These are phyloP conservation scores for Eleginops maclovinus DNA, from an alignment of 2,113 vertebrate genomes.

Conservation along the genomic window DNA sequence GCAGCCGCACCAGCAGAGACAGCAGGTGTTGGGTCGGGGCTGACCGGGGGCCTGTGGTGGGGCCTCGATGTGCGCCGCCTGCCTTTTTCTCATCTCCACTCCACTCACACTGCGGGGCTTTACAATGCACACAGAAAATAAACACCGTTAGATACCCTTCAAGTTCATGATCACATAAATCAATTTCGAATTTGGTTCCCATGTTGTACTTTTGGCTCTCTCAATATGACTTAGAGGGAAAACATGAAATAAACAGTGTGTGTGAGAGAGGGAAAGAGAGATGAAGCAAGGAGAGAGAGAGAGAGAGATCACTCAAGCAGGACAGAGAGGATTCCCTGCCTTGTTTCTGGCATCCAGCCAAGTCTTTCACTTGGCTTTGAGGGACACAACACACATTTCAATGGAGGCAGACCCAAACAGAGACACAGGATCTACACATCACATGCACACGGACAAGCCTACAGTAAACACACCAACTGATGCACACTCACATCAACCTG, in stretches of 20 bases:
- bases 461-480: conserved; percentile 12
- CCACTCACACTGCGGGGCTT: conserved; percentile 84
- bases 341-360: conserved; percentile 53
- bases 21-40: conserved; percentile 85
- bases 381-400: conserved; percentile 50
- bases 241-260: neutral
- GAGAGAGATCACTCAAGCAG: conserved; percentile 35
- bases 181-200: neutral
- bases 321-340: conserved; percentile 66
- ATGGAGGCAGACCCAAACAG: conserved; percentile 6
- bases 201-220: neutral
- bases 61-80: conserved; percentile 86
- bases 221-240: neutral
- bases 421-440: conserved; percentile 18
- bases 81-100: conserved; percentile 88
- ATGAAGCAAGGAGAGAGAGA: conserved; percentile 5
- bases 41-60: conserved; percentile 82
- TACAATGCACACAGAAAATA: neutral
- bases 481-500: neutral
- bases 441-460: neutral
- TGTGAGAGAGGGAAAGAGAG: conserved; percentile 8
- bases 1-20: conserved; percentile 87
- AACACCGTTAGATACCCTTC: conserved; percentile 15
- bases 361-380: conserved; percentile 53
- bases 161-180: neutral